These are phyloP conservation scores for Drosophila ohnishii DNA, from an alignment of 1,140 invertebrate genomes.

Conservation along the genomic window DNA sequence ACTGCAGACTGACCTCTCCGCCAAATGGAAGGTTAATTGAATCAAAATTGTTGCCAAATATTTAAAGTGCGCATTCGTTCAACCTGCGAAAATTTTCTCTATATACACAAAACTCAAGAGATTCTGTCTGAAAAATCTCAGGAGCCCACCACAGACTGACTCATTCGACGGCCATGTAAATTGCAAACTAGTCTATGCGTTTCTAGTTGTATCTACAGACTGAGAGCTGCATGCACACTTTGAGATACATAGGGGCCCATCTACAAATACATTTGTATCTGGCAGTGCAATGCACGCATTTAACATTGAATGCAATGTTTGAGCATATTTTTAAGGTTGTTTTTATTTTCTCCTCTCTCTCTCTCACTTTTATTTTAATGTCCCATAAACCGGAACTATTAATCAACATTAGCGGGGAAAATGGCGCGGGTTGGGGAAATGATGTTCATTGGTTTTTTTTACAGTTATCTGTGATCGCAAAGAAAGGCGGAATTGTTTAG, in stretches of 20 bases:
- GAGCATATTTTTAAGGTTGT: conserved; percentile 50
- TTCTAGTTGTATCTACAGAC: conserved; percentile 50
- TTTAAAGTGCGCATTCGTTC: conserved; percentile 41
- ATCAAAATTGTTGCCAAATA: conserved; percentile 49
- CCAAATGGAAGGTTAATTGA: conserved; percentile 62
- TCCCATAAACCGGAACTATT: conserved; percentile 65
- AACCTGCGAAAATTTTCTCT: conserved; percentile 26
- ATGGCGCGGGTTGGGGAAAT: conserved; percentile 18
- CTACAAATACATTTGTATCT: conserved; percentile 57
- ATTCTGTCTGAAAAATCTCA: conserved; percentile 27
- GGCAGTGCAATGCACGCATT: conserved; percentile 64
- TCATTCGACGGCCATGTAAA: conserved; percentile 30
- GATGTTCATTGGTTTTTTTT: conserved; percentile 22
- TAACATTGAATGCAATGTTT: conserved; percentile 65
- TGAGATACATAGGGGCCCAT: conserved; percentile 18
- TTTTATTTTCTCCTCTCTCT: conserved; percentile 12
- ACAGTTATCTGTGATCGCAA: conserved; percentile 18
- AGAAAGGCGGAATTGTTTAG: conserved; percentile 67
- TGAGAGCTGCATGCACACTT: neutral
- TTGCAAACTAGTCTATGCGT: conserved; percentile 40
- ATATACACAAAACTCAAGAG: conserved; percentile 27
- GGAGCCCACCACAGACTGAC: conserved; percentile 22
- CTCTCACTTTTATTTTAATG: conserved; percentile 62
- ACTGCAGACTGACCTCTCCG: conserved; percentile 38
- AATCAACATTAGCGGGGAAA: conserved; percentile 28